Evolutionary conservation across 2,113 vertebrate species (phyloP), one percentile per base, ranked within the genome.

Genomic region (Phodopus roborovskii): DNA sequence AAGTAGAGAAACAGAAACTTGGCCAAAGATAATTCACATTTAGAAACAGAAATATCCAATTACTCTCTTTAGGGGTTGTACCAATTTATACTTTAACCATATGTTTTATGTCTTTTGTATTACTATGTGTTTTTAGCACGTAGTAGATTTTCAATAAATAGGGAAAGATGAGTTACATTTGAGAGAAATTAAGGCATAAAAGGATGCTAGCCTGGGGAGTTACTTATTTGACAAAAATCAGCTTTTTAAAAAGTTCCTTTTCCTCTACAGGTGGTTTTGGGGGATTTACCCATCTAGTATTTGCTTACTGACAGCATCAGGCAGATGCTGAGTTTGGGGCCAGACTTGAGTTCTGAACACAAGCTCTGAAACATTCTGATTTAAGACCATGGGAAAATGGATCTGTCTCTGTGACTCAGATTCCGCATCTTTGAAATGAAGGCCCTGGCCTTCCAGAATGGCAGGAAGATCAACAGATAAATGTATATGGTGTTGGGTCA

Each of bases 181-280:
- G 94, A 30, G 15, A 94, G 58, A 74, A 93, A 93, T 89, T 84
- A 92, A 88, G 42, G 48, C 58, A 64, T 36, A n/a, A 95, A 94
- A 56, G 45, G 75, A 85, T 88, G 28, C 26, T 86, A 93, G 39
- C 70, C 7, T 74, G 26, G 20, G 33, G n/a, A 39, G 70, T 74
- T 94, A 10, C 88, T 89, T 77, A 36, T 15, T 89, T 87, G 17
- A 82, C n/a, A 82, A 71, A 64, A 79, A 36, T 50, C 42, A 68
- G 19, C 39, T 84, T 84, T 45, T 9, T 42, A 74, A 60, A 9
- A 48, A 48, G 71, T 30, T 64, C 4, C 11, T 15, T 82, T 70
- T 88, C 19, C 16, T 95, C 42, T 75, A 6, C 24, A 81, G 48
- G 24, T 74, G 39, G 92, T 53, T 60, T 75, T 64, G 2, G 39